These are phyloP conservation scores for Mustelus asterias DNA, from an alignment of 2,113 vertebrate species.

Conservation along the genomic window DNA sequence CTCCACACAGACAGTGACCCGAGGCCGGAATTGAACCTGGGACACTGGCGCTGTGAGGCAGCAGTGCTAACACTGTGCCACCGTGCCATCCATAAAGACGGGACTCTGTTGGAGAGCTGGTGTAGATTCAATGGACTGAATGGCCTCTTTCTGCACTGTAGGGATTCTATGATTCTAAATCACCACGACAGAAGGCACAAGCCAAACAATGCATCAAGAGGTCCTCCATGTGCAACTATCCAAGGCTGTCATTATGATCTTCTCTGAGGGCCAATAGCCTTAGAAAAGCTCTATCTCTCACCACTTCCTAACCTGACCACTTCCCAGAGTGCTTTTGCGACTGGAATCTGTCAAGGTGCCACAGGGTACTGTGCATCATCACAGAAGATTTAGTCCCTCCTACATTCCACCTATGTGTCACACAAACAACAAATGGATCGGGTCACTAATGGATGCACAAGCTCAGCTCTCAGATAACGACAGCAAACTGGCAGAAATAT, in stretches of 20 bases:
- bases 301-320: not conserved
- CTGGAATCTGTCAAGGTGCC: not conserved
- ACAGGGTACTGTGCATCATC: not conserved
- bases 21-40: no score
- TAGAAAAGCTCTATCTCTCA: not conserved
- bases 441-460: not conserved
- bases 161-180: no score
- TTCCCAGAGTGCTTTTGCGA: not conserved
- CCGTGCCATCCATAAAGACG: no score
- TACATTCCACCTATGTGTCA: not conserved
- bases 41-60: no score
- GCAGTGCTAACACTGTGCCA: no score
- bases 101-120: no score
- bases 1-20: no score
- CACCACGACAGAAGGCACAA: not conserved
- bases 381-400: not conserved
- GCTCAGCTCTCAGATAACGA: not conserved
- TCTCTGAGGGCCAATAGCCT: not conserved
- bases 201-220: not conserved
- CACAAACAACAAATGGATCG: not conserved
- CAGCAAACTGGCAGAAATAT: not conserved
- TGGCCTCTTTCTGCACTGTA: no score
- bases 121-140: no score
- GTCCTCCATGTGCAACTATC: not conserved
- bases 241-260: not conserved